Evolutionary conservation across 2,888 invertebrate genomes (phyloP).

Genomic region (Eupithecia subumbrata): DNA sequence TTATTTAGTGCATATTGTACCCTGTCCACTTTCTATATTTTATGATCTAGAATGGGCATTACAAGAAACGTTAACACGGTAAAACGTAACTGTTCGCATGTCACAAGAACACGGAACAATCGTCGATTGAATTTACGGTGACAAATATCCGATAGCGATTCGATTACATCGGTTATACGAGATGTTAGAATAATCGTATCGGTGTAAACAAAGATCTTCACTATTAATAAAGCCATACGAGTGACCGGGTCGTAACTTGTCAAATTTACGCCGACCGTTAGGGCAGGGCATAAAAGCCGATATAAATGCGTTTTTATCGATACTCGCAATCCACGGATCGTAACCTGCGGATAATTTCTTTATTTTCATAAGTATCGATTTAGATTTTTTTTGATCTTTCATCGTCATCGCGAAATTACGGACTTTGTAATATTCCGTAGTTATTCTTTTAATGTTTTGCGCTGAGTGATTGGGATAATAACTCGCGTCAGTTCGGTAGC

Average conservation of each 20-base stretch:
- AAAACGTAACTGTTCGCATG: constrained; percentile 46
- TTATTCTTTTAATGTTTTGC: background rate
- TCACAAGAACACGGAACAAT: constrained; percentile 48
- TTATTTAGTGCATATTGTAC: constrained; percentile 46
- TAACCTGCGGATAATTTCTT: constrained; percentile 73
- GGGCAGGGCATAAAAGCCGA: constrained; percentile 68
- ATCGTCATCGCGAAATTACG: constrained; percentile 50
- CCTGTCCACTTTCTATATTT: constrained; percentile 51
- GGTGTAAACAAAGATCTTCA: constrained; percentile 62
- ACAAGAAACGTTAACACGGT: constrained; percentile 49
- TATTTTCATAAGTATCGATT: constrained; percentile 62
- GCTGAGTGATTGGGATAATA: constrained; percentile 57
- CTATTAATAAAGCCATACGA: constrained; percentile 72
- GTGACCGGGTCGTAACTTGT: constrained; percentile 61
- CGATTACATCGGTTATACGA: constrained; percentile 60
- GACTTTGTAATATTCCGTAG: background rate
- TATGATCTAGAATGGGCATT: constrained; percentile 46
- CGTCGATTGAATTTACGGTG: constrained; percentile 61
- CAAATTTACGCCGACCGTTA: constrained; percentile 73
- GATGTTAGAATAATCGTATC: constrained; percentile 55
- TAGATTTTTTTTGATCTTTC: constrained; percentile 29
- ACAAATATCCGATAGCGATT: constrained; percentile 51
- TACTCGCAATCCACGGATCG: constrained; percentile 65
- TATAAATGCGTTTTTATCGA: constrained; percentile 74
- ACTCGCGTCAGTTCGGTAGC: constrained; percentile 51